These are phyloP conservation scores for Alligator sinensis DNA, from an alignment of 2,113 vertebrate species.

Conservation along the genomic window DNA sequence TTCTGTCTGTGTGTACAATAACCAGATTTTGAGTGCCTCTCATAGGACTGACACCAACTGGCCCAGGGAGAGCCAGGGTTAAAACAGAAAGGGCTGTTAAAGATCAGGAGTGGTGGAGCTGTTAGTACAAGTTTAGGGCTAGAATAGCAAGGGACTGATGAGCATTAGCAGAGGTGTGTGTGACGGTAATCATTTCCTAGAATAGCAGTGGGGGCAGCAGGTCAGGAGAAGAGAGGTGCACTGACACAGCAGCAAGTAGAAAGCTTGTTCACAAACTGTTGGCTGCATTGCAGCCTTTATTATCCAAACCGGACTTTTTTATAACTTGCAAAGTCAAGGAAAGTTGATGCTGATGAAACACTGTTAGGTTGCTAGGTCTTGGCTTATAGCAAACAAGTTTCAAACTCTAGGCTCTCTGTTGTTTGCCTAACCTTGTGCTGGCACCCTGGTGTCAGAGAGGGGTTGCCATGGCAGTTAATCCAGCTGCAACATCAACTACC, in stretches of 20 bases:
- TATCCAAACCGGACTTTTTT: neutral
- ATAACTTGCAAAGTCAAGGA: neutral
- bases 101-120: neutral
- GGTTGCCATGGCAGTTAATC: slow-evolving; percentile 36
- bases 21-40: too few relatives aligned
- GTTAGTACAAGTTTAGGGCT: too few relatives aligned
- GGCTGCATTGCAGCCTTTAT: accelerated
- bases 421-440: neutral
- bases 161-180: neutral
- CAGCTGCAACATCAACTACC: accelerated
- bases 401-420: neutral
- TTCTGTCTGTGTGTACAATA: too few relatives aligned
- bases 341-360: neutral
- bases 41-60: too few relatives aligned
- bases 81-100: too few relatives aligned
- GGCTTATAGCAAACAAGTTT: neutral
- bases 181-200: neutral
- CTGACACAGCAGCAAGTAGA: accelerated
- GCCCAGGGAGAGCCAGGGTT: neutral
- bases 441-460: accelerated
- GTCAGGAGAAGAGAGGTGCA: neutral
- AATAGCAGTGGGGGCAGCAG: neutral
- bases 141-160: accelerated
- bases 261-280: neutral
- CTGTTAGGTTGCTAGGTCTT: neutral